Percentiles rank a stretch among this genome's conserved stretches.
phyloP scores from a whole-genome alignment of 1,140 invertebrate genomes.

The Drosophila kohkoa region DNA sequence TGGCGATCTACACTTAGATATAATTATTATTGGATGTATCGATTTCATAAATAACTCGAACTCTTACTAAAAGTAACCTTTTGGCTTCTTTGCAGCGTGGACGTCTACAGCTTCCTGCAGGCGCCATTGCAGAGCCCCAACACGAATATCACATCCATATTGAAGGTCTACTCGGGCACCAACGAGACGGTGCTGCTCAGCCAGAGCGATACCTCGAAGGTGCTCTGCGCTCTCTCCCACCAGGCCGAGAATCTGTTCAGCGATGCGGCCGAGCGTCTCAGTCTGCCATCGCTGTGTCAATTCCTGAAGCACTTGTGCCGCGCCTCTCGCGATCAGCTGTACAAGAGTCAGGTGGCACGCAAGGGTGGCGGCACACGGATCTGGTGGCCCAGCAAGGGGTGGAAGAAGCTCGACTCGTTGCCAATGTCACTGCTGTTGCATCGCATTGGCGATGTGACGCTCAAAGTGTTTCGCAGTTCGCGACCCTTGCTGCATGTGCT shows the following conservation, averaged over 20 bases:
- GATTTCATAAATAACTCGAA: too few relatives aligned
- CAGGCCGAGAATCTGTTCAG: conserved; percentile 94
- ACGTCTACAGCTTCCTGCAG: conserved; percentile 93
- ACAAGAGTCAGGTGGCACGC: conserved; percentile 85
- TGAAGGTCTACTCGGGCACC: conserved; percentile 84
- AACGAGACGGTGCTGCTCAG: conserved; percentile 90
- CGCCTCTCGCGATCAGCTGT: conserved; percentile 92
- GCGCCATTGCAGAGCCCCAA: conserved; percentile 88
- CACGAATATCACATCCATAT: conserved; percentile 85
- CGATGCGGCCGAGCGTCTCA: conserved; percentile 94
- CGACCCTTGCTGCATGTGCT: conserved; percentile 95
- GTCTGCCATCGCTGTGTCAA: conserved; percentile 91
- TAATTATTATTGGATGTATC: too few relatives aligned
- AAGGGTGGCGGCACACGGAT: conserved; percentile 85
- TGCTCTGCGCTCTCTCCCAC: conserved; percentile 94
- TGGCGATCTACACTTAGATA: not conserved
- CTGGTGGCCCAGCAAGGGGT: conserved; percentile 84
- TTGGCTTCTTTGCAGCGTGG: conserved; percentile 86
- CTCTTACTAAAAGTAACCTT: not conserved
- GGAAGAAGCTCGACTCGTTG: conserved; percentile 84
- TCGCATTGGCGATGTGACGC: conserved; percentile 93
- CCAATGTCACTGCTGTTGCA: conserved; percentile 89
- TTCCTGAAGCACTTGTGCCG: conserved; percentile 93
- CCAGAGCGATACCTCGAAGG: conserved; percentile 92
- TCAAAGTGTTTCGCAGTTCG: conserved; percentile 94